Base-by-base conservation (phyloP, 2,888 invertebrate species). In the Acanthosepion esculentum region DNA sequence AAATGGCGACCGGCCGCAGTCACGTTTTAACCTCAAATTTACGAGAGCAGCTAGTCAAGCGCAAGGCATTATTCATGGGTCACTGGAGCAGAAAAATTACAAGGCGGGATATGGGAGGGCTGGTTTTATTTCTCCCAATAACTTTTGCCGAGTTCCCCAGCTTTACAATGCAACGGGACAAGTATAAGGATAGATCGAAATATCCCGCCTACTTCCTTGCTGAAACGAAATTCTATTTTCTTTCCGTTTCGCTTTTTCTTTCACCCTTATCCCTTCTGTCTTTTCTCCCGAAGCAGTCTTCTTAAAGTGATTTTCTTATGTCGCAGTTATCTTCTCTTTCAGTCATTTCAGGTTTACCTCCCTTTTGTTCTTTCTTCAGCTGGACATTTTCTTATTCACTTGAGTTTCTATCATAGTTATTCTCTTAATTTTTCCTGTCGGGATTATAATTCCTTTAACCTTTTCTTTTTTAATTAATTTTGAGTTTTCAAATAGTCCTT, bases 21-120 rank as follows among this genome's bases (percentile, higher is more conserved):
- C 48, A 93, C 93, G 53, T 50, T 93, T 93, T 93, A 48, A 93
- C 93, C 93, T 93, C 53, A 50, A 93, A 93, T 93, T 93, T 93
- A 93, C 53, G 93, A 53, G 53, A 53, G n/a, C n/a, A 41, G n/a
- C 53, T 93, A 93, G 48, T 93, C 53, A n/a, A 48, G 93, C 48
- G 48, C n/a, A 29, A 53, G 53, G 18, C 53, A 93, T 93, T 53
- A 93, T 93, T 53, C 53, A 53, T 53, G 53, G 93, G 53, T 93
- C 93, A 93, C 10, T 93, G 93, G 50, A 93, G 93, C 93, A 53
- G 48, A 93, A 93, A 93, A 93, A 93, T 93, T 93, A 93, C 93
- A 93, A 53, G 93, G 50, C 78, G 78, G 78, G 78, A 78, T 78
- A 33, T n/a, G 78, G n/a, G 4, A 78, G 78, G 78, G 78, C 18